Evolutionary conservation across 2,888 invertebrate species (phyloP), one percentile per base, ranked within the genome.

Genomic region (Cosmia trapezina): DNA sequence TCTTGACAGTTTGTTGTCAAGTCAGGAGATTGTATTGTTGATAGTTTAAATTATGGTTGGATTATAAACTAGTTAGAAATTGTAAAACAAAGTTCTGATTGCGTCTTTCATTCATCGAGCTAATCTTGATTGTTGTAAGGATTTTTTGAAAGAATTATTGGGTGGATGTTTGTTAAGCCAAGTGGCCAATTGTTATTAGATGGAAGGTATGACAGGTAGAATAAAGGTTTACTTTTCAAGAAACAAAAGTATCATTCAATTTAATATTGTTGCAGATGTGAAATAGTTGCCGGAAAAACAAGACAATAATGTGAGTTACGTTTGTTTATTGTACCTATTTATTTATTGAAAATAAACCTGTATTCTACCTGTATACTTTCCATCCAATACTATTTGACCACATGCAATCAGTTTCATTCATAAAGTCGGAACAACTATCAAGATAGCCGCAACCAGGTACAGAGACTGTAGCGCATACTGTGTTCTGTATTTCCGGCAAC

Each of bases 21-120:
- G 74, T 70, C 70, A 79, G 43, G 76, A 73, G 78, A 62, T 76
- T 66, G 63, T 49, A 70, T 9, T 41, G 64, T 74, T 65, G 72
- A 69, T 68, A 69, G 65, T 51, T 78, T 62, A 63, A 70, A 61
- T 80, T 69, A 82, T 59, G 51, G 54, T 43, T 11, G 49, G 60
- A 76, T 72, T 83, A 53, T 57, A 45, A 67, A 71, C 28, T 54
- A 63, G 63, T 70, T 77, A 45, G 37, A 45, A 33, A 43, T 65
- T 64, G 7, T 59, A 22, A 33, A 61, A 70, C 45, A 14, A 59
- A 62, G 28, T 62, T 62, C 17, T 47, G 41, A 68, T 71, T 65
- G 47, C 22, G 3, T 69, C 33, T 62, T 7, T 33, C 45, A 47
- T 64, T 60, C n/a, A 59, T 78, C 0, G 22, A 33, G 19, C 8